Evolutionary conservation across 2,888 invertebrate species (phyloP), one percentile per base, ranked within the genome.

Genomic region (Mystacides longicornis): DNA sequence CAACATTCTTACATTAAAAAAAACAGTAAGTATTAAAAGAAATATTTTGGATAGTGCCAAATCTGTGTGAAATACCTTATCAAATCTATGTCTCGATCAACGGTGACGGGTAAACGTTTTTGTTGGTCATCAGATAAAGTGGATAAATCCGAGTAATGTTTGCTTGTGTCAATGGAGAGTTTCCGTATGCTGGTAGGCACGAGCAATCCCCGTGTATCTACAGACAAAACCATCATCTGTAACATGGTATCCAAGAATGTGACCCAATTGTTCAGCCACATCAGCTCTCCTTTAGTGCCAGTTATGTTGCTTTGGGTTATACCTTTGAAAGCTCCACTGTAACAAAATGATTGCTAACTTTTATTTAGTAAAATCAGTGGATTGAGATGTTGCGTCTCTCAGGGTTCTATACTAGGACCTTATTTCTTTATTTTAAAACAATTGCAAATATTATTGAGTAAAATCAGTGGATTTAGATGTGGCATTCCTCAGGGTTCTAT

Each of bases 221-320:
- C 77, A 22, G 83, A 81, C 22, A 92, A 68, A 49, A 93, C 83
- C 64, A 83, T 81, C 64, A 89, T 82, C 71, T 95, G 94, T 14
- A 95, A 75, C 84, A 95, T 86, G 31, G 88, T 87, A 72, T 95
- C 94, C 73, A 95, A 81, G 69, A 92, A 92, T 2, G 89, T 81
- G 5, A 89, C 85, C 93, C 93, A 95, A 71, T 91, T 89, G 64
- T 85, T 85, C 49, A 81, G 77, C 92, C 92, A 93, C 51, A 77
- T 69, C 4, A 82, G 67, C 19, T 72, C 71, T 1, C 80, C 81
- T 1, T 72, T 71, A 2, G 71, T 74, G 23, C 79, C 79, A 59
- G 76, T 71, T 7, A 76, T 69, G 64, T 77, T 78, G 62, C 79
- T 76, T 3, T 75, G 74, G 3, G 76, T 63, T 1, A 86, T 75